These are phyloP conservation scores for Dorcus hopei DNA, from an alignment of 2,888 invertebrate genomes.

Conservation along the genomic window DNA sequence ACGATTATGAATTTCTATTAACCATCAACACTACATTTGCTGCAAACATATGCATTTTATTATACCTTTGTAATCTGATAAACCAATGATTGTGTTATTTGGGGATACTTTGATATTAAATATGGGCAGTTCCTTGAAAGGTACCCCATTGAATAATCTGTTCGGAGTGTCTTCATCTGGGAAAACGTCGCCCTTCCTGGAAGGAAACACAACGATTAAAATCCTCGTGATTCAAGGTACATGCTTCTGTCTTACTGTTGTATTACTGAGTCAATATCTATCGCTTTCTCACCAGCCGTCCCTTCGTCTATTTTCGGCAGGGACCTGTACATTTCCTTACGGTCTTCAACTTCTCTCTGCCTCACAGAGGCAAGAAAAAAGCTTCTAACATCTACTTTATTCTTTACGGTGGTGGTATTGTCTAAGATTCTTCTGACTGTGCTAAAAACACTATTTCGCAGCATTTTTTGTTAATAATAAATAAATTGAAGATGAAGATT, in stretches of 20 bases:
- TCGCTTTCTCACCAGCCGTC: slow-evolving; percentile 68
- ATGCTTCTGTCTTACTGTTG: slow-evolving; percentile 53
- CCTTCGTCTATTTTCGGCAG: slow-evolving; percentile 67
- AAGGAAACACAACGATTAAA: slow-evolving; percentile 25
- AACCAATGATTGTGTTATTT: slow-evolving; percentile 84
- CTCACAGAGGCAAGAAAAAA: not conserved
- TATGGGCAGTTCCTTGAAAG: slow-evolving; percentile 78
- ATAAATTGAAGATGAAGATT: too few species aligned
- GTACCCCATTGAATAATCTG: slow-evolving; percentile 69
- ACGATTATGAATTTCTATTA: not conserved
- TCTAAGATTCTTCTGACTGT: too few species aligned
- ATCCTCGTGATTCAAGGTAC: not conserved
- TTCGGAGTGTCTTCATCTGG: slow-evolving; percentile 72
- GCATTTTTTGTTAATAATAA: too few species aligned
- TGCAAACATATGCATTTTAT: too few species aligned
- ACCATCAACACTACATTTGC: too few species aligned
- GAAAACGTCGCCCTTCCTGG: slow-evolving; percentile 67
- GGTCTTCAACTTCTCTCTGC: slow-evolving; percentile 50
- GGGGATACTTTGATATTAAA: slow-evolving; percentile 76
- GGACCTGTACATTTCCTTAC: slow-evolving; percentile 56
- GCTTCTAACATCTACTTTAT: not conserved
- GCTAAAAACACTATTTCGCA: too few species aligned
- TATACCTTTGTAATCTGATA: slow-evolving; percentile 68
- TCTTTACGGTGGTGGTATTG: too few species aligned
- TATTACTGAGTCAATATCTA: slow-evolving; percentile 66